Evolutionary conservation across 2,797 vertebrate genomes (phyloP), one percentile per base, ranked within the genome.

Genomic region (Danio kyathit): DNA sequence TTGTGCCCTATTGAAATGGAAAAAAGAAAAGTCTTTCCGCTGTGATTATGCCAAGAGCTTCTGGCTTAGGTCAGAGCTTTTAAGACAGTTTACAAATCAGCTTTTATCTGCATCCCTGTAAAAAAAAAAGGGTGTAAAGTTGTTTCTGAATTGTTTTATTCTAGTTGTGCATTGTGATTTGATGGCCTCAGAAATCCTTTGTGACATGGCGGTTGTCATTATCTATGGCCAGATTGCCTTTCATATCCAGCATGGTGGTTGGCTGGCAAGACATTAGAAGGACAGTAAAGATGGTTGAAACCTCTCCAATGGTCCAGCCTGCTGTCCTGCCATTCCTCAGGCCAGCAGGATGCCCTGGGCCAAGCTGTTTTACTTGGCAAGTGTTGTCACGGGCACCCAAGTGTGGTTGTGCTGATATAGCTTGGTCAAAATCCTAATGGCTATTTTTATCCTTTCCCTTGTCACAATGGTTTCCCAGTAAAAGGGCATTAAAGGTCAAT

Each of bases 311-410:
- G 76, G 40, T 48, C 60, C 51, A 3, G 60, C 77, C 61, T 79
- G 71, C 56, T 70, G 71, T 78, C 78, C 67, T 74, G 56, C 49
- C 40, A 49, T 70, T 64, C 38, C 76, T 60, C 3, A 52, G 70
- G 69, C 73, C 83, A 40, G 83, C 63, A 59, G 71, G 86, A 83
- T 44, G 63, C 80, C 57, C 61, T 59, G 41, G 67, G 82, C 72
- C 86, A 87, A 87, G 73, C 79, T 87, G 82, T 83, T 85, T 76
- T 69, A 61, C 46, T 61, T 65, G 66, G 71, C 4, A 38, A 83
- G 74, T 83, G 21, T 46, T 87, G 81, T 83, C 86, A 83, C 44
- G 12, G 57, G 40, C 12, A 40, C 38, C 52, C n/a, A 46, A 75
- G 71, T 60, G 44, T n/a, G 69, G 72, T 61, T 16, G 46, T 46